Conservation (phyloP, 2,888 invertebrate species). For the Apamea epomidion region DNA sequence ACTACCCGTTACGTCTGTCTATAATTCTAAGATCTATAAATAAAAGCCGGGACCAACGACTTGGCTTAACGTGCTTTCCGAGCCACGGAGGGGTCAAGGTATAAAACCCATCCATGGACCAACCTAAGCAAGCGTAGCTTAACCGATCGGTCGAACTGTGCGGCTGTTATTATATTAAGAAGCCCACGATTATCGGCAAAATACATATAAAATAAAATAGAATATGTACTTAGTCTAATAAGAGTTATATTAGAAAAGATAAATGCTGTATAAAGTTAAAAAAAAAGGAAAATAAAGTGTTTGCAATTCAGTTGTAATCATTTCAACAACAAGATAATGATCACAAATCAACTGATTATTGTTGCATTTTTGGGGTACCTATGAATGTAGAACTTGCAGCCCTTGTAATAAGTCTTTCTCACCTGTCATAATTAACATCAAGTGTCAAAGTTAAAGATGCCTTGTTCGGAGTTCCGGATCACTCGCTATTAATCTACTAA, state of each 20-base stretch:
- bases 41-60: background rate
- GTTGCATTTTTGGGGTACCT: background rate
- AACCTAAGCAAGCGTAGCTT: background rate
- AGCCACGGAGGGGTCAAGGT: too few relatives aligned
- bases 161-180: background rate
- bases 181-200: too few relatives aligned
- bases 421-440: background rate
- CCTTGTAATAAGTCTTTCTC: background rate
- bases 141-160: background rate
- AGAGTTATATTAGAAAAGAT: background rate
- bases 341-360: background rate
- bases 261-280: background rate
- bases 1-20: background rate
- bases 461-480: background rate
- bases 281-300: background rate
- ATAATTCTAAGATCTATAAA: background rate
- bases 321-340: background rate
- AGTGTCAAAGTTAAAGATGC: background rate
- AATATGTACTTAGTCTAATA: background rate
- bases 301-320: background rate
- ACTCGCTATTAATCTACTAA: background rate
- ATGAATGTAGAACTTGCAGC: background rate
- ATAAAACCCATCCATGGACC: too few relatives aligned
- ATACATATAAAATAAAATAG: background rate
- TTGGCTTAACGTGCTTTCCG: background rate